Evolutionary conservation across 2,888 invertebrate species (phyloP).

Genomic region (Abrostola tripartita): DNA sequence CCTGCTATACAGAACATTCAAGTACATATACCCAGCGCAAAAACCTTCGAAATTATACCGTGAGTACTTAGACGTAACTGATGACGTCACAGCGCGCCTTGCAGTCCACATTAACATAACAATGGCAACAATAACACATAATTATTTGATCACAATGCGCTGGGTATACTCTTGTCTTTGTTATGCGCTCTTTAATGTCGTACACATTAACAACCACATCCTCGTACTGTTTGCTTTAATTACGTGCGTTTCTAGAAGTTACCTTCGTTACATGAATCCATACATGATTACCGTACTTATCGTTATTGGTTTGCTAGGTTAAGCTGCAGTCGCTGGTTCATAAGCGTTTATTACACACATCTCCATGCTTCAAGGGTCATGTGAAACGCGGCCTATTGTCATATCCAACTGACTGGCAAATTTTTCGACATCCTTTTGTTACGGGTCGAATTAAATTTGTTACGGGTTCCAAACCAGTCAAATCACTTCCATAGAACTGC

Average conservation of each 20-base stretch:
- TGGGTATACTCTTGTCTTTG: conserved; percentile 14
- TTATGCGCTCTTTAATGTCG: conserved; percentile 12
- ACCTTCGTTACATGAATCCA: not conserved
- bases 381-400: too few relatives aligned
- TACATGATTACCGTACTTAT: too few relatives aligned
- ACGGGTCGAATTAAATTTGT: too few relatives aligned
- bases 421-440: too few relatives aligned
- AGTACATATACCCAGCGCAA: not conserved
- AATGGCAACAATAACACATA: conserved; percentile 46
- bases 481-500: too few relatives aligned
- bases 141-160: conserved; percentile 51
- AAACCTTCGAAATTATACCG: conserved; percentile 1
- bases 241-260: not conserved
- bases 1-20: too few relatives aligned
- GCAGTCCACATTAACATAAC: conserved; percentile 56
- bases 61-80: not conserved
- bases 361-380: too few relatives aligned
- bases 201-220: conserved; percentile 9
- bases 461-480: too few relatives aligned
- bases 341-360: not conserved
- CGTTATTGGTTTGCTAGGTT: too few relatives aligned
- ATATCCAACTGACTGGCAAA: too few relatives aligned
- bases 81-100: conserved; percentile 29
- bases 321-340: too few relatives aligned
- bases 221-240: conserved; percentile 1